A percentile compares a stretch with the other conserved stretches of the same genome.
Evolutionary conservation across 23 tunicate species (phyloP).

Genomic region (Clavelina lepadiformis): DNA sequence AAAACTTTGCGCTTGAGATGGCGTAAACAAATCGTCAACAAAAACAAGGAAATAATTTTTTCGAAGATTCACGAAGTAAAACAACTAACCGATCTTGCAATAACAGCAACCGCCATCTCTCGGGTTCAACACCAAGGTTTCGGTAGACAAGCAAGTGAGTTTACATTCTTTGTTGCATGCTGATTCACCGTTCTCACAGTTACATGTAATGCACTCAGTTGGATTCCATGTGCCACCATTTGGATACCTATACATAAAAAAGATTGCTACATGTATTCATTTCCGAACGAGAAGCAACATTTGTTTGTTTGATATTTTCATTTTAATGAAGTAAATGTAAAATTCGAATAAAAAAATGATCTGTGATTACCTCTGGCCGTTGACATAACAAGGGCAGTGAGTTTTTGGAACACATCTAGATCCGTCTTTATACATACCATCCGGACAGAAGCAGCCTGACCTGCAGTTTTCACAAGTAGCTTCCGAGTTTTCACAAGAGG

Average conservation of each 20-base stretch:
- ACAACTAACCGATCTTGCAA: constrained; percentile 65
- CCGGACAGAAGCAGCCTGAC: constrained; percentile 83
- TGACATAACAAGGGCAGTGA: constrained; percentile 50
- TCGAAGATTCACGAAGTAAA: no score
- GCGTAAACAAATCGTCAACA: no score
- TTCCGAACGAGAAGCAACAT: not conserved
- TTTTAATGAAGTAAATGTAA: not conserved
- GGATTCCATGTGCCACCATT: constrained; percentile 66
- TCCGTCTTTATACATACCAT: constrained; percentile 65
- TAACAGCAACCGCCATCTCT: constrained; percentile 71
- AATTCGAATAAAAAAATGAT: not conserved
- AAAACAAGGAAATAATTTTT: no score
- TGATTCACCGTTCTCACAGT: constrained; percentile 30
- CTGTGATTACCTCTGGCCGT: constrained; percentile 45
- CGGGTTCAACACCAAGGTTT: constrained; percentile 51
- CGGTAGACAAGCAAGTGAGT: constrained; percentile 28
- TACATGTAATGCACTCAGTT: constrained; percentile 44
- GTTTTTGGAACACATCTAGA: constrained; percentile 49
- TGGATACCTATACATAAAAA: constrained; percentile 52
- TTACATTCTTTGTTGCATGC: constrained; percentile 47
- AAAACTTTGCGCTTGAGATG: no score
- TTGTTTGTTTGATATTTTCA: not conserved
- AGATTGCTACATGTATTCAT: not conserved
- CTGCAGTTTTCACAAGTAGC: constrained; percentile 40
- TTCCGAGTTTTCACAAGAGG: constrained; percentile 29